phyloP scores from a whole-genome alignment of 2,888 invertebrate species.

The Rotaria magnacalcarata region DNA sequence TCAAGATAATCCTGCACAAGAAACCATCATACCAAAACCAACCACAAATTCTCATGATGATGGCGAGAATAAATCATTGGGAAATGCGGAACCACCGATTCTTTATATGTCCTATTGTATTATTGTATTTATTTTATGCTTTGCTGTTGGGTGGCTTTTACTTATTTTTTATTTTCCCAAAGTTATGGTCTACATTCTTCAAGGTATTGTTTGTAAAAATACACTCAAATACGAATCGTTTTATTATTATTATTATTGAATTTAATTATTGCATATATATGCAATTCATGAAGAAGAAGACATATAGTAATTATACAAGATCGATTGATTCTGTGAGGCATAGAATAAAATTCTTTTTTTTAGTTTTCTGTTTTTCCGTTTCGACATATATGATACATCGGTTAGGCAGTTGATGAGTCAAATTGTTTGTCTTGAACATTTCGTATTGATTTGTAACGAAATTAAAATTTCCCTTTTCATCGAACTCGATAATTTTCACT shows the following conservation, averaged over 20 bases:
- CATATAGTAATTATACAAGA: too few species aligned
- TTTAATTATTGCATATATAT: too few species aligned
- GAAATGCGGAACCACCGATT: neutral
- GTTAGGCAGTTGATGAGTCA: neutral
- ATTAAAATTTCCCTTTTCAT: too few species aligned
- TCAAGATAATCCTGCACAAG: neutral
- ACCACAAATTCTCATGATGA: neutral
- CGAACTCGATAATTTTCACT: too few species aligned
- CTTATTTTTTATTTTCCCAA: neutral
- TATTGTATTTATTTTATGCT: neutral
- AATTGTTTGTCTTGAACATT: neutral
- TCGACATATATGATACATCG: neutral
- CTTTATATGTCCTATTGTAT: neutral
- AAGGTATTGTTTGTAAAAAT: neutral
- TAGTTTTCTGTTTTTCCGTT: too few species aligned
- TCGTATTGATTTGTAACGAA: too few species aligned
- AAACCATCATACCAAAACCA: too few species aligned
- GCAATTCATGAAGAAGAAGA: too few species aligned
- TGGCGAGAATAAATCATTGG: neutral
- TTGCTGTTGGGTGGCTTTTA: constrained; percentile 14
- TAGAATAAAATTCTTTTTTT: too few species aligned
- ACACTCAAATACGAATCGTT: too few species aligned
- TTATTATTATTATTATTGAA: too few species aligned
- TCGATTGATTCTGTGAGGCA: too few species aligned
- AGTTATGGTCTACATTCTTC: neutral